A percentile compares a stretch with the other conserved stretches of the same genome.
phyloP scores from a whole-genome alignment of 2,113 vertebrate species.

The Catagonus wagneri region DNA sequence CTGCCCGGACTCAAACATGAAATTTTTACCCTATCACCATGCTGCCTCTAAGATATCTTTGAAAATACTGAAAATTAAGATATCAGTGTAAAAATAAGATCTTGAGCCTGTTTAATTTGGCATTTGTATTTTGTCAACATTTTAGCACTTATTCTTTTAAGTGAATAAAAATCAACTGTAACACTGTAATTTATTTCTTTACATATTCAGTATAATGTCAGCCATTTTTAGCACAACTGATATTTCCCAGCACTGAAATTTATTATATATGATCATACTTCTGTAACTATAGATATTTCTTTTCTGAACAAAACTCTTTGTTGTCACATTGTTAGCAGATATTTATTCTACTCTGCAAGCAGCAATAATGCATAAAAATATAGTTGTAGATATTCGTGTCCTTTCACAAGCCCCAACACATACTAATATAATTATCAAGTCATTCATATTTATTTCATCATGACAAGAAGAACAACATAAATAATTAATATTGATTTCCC shows the following conservation, averaged over 20 bases:
- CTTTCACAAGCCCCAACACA: slow-evolving; percentile 60
- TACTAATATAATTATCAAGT: slow-evolving; percentile 47
- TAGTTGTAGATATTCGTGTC: slow-evolving; percentile 65
- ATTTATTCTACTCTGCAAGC: slow-evolving; percentile 62
- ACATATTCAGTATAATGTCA: neutral
- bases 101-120: neutral
- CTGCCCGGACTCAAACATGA: neutral
- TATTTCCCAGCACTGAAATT: neutral
- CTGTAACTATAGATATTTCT: slow-evolving; percentile 8
- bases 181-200: neutral
- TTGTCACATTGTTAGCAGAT: slow-evolving; percentile 58
- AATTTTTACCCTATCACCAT: neutral
- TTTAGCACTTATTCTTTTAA: neutral
- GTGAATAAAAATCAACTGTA: neutral
- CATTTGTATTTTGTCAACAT: neutral
- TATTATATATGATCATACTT: neutral
- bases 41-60: neutral
- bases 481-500: slow-evolving; percentile 76
- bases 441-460: slow-evolving; percentile 68
- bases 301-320: slow-evolving; percentile 26
- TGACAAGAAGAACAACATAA: slow-evolving; percentile 61
- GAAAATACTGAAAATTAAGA: slow-evolving; percentile 25
- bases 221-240: neutral
- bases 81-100: neutral
- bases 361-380: slow-evolving; percentile 71